Evolutionary conservation across 2,888 invertebrate species (phyloP).

Genomic region (Ichneumoninae sp.): DNA sequence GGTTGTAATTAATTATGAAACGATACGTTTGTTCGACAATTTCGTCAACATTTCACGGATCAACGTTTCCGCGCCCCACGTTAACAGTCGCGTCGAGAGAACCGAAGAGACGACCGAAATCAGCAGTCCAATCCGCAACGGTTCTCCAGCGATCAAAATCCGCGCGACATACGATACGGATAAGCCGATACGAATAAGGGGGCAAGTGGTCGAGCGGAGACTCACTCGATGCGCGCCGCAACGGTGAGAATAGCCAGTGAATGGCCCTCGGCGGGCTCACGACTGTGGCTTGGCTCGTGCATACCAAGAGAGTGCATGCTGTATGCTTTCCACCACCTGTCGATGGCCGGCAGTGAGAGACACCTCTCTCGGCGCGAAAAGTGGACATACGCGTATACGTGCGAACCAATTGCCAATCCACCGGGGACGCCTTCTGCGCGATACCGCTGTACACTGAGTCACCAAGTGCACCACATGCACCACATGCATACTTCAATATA

Average conservation of each 20-base stretch:
- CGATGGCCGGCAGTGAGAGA: constrained; percentile 2
- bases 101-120: background rate
- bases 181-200: background rate
- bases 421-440: constrained; percentile 11
- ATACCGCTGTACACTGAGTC: background rate
- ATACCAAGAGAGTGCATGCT: constrained; percentile 34
- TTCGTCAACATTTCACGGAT: too few species aligned
- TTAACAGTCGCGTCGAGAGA: background rate
- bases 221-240: constrained; percentile 31
- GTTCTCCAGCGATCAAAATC: constrained; percentile 5
- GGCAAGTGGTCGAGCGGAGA: constrained; percentile 13
- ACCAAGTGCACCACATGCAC: background rate
- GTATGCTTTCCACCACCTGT: constrained; percentile 36
- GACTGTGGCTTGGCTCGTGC: constrained; percentile 20
- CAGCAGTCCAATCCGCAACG: background rate
- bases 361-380: background rate
- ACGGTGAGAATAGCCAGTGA: constrained; percentile 36
- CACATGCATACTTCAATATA: constrained; percentile 4
- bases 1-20: too few species aligned
- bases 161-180: constrained; percentile 20
- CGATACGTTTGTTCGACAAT: too few species aligned
- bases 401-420: constrained; percentile 34
- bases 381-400: constrained; percentile 19
- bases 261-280: constrained; percentile 4
- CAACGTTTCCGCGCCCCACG: too few species aligned